Evolutionary conservation across 1,140 invertebrate species (phyloP), one percentile per base, ranked within the genome.

Genomic region (Zaprionus africanus): DNA sequence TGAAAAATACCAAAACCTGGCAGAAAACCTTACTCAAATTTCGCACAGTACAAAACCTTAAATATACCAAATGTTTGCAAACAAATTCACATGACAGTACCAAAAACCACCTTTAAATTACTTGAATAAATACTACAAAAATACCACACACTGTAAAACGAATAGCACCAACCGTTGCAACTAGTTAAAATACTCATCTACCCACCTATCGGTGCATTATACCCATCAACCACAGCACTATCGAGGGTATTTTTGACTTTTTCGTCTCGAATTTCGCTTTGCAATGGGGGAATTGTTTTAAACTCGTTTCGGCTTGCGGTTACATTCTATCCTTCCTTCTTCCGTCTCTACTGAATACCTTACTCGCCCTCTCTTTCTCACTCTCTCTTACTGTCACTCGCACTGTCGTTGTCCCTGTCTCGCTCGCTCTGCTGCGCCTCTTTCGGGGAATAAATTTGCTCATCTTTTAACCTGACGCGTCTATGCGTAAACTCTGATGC

Each of bases 401-500:
- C 12, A 6, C 13, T 64, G 6, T 22, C 64, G 13, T 12, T 31
- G 6, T 46, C 5, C 1, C 31, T 54, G 6, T 17, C 24, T 46
- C 22, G 28, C 7, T 11, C 5, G 46, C 19, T 57, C 2, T 12
- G 13, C 12, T 5, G 15, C 31, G 9, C 51, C 31, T 58, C 54
- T 31, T 17, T 36, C 36, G 13, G 56, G 12, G 54, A 31, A 59
- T 74, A 68, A 60, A 60, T 59, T 58, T 67, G 62, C 41, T 72
- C 31, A 59, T 65, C 31, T 58, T 51, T 64, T 26, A 57, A 31
- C 26, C 54, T 58, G 61, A 49, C 36, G 28, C 61, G 41, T 54
- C 65, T 66, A 72, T 53, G 64, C 64, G 57, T 75, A 31, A 74
- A 61, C 49, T 70, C 38, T n/a, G 5, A 49, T 63, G 59, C 51